A percentile compares a stretch with the other conserved stretches of the same genome.
These are phyloP conservation scores for Fringilla coelebs DNA, from an alignment of 2,797 vertebrate species.

Conservation along the genomic window DNA sequence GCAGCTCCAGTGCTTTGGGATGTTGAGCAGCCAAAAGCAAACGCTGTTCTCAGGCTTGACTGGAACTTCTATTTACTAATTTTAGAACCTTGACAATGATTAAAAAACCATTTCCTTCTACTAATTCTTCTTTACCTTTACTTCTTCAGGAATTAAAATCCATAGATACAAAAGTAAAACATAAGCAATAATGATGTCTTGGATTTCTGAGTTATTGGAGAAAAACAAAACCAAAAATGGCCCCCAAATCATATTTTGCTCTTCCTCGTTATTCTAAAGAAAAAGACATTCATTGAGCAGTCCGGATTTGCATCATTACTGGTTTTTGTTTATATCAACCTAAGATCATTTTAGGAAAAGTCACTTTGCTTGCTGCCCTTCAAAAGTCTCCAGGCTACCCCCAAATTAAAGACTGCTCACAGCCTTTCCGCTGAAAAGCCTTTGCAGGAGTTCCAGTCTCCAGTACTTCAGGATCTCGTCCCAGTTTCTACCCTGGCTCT, in stretches of 20 bases:
- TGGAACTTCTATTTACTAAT: not conserved
- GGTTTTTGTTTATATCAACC: not conserved
- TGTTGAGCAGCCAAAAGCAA: not conserved
- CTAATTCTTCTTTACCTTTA: not conserved
- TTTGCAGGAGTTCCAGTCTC: not conserved
- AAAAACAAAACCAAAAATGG: not conserved
- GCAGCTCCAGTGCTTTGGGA: not conserved
- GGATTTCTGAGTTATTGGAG: not conserved
- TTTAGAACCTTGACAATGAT: not conserved
- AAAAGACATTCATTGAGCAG: not conserved
- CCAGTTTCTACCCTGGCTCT: not conserved
- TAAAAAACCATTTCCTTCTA: not conserved
- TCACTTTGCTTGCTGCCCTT: not conserved
- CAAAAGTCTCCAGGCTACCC: not conserved
- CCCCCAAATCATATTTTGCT: not conserved
- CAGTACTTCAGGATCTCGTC: accelerated
- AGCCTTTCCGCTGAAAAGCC: not conserved
- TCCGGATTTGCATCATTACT: not conserved
- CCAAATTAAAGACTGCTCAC: not conserved
- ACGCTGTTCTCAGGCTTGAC: not conserved
- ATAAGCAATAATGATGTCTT: not conserved
- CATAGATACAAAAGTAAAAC: not conserved
- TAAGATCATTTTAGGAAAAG: not conserved
- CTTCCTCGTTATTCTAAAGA: not conserved
- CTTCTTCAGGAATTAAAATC: not conserved